Evolutionary conservation across 1,140 invertebrate species (phyloP), one percentile per base, ranked within the genome.

Genomic region (Papilio polyxenes): DNA sequence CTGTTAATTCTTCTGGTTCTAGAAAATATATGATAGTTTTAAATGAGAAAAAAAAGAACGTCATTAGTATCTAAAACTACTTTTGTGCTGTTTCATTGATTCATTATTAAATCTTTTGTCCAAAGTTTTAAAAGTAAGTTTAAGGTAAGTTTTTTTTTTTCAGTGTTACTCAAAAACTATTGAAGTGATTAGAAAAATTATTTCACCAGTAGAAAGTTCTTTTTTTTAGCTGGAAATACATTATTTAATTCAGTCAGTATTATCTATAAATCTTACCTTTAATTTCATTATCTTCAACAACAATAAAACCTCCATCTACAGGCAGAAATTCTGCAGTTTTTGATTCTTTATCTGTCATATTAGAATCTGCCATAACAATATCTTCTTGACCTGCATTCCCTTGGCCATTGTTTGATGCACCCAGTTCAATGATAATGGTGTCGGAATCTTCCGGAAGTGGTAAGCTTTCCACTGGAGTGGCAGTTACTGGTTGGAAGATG

Each of bases 221-320:
- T 44, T 44, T 44, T 40, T 3, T 40, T 40, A 40, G 2, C 40
- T 40, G 40, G 40, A 3, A 40, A 40, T 6, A 40, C 40, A 40
- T 40, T 40, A 40, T 40, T 40, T 40, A 3, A 40, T 6, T 40
- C 40, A 40, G 40, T 40, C 40, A 40, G 2, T 6, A n/a, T n/a
- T n/a, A n/a, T n/a, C n/a, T n/a, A n/a, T 40, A n/a, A n/a, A 59
- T 6, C 56, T 59, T 88, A 94, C 93, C 91, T 82, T 85, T 84
- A 37, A 83, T 88, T 75, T 85, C 87, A 82, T 85, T 87, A 49
- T 90, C 93, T 75, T 88, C 90, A 2, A 95, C 91, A 69, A 93
- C 82, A 76, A 94, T 91, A 83, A 91, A 94, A 11, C 93, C 93
- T 17, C 92, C 93, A 80, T 94, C 92, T 3, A 93, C 91, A 6